Percentiles rank a stretch among this genome's conserved stretches.
Conservation (phyloP, 1,140 invertebrate species). For the Propsilocerus akamusi region DNA sequence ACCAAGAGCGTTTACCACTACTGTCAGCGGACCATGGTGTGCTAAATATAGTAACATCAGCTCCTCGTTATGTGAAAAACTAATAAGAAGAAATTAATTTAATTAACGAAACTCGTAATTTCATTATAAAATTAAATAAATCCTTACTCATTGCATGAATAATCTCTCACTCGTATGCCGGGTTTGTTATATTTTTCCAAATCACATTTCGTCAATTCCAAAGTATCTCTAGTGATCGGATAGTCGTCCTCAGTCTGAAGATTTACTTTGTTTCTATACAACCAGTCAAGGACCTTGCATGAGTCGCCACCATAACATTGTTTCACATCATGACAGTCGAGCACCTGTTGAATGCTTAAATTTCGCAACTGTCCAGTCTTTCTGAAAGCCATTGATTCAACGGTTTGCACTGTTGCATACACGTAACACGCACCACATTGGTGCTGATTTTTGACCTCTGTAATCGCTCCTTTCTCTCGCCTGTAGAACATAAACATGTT, state of each 20-base stretch:
- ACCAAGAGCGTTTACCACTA: slow-evolving; percentile 61
- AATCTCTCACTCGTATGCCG: slow-evolving; percentile 21
- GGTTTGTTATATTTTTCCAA: slow-evolving; percentile 15
- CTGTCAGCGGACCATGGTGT: slow-evolving; percentile 53
- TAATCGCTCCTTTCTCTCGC: slow-evolving; percentile 48
- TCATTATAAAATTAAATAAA: too few species aligned
- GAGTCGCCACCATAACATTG: slow-evolving; percentile 71
- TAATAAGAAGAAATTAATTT: too few species aligned
- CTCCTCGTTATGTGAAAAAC: slow-evolving; percentile 45
- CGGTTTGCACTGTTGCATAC: slow-evolving; percentile 55
- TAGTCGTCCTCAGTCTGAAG: slow-evolving; percentile 41
- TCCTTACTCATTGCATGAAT: slow-evolving; percentile 30
- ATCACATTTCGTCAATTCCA: slow-evolving; percentile 36
- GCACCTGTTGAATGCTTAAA: slow-evolving; percentile 34
- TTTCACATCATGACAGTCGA: slow-evolving; percentile 55
- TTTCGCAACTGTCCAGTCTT: slow-evolving; percentile 29
- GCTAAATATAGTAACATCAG: slow-evolving; percentile 41
- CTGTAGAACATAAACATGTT: slow-evolving; percentile 24
- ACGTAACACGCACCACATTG: slow-evolving; percentile 78
- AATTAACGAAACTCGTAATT: too few species aligned
- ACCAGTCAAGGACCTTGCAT: slow-evolving; percentile 54
- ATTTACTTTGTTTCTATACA: slow-evolving; percentile 33
- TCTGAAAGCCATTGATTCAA: slow-evolving; percentile 60
- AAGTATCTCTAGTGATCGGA: slow-evolving; percentile 34
- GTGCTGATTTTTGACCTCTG: slow-evolving; percentile 50